Base-by-base conservation (phyloP, 2,113 vertebrate genomes). In the Eira barbara region DNA sequence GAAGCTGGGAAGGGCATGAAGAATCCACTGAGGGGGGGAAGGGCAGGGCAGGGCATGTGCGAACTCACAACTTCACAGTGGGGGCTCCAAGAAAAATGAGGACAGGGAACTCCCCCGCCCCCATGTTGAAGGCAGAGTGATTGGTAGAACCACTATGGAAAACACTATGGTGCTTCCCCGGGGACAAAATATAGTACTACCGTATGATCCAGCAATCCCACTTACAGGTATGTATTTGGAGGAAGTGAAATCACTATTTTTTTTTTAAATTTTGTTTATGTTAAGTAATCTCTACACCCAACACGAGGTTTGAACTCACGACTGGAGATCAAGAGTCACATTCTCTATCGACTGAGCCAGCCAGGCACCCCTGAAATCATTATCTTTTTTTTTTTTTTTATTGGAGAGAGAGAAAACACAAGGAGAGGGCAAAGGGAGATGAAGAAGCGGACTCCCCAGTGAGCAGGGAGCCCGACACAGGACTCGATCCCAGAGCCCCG, bases 41-140 rank as follows among this genome's bases (percentile, higher is more conserved):
- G n/a, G 3, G 47, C 2, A 34, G 18, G 17, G 18, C 25, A 34
- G 14, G 13, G 13, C 0, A 1, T 0, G 7, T 15, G 20, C 36
- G 78, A 87, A 47, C 17, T 25, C 34, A 23, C 10, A 36, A 67
- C 39, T 17, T 63, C 7, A 14, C 57, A 21, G 11, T 6, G 0
- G 1, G 25, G 20, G 29, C 42, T 20, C 1, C 2, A 31, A 63
- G 29, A 61, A 27, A 39, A 73, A 61, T 1, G 45, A 52, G 39
- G 49, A 31, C 23, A 4, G 6, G 88, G 6, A 63, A 42, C 11
- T 39, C 14, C 15, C 15, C 74, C 36, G 20, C 13, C 18, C 3
- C 14, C 93, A 76, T n/a, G 29, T 23, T n/a, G 23, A 78, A 93
- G 47, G n/a, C 6, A 6, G 36, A 73, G n/a, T 63, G 59, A 86